phyloP scores from a whole-genome alignment of 37 sponge, comb jelly and placozoan genomes.

The Chondrosia reniformis region DNA sequence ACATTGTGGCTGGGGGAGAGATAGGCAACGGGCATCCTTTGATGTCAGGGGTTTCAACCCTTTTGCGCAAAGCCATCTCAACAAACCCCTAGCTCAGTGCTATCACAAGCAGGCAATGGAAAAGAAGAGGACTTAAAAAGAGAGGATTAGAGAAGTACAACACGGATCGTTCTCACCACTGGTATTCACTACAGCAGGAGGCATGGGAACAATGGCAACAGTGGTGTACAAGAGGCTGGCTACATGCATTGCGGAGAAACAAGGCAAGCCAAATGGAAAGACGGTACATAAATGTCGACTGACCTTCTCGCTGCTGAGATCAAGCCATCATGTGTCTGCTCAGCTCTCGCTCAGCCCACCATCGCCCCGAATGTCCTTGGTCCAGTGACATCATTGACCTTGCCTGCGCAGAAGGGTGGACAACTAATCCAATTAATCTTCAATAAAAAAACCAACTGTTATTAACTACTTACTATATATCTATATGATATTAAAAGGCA shows the following conservation, averaged over 20 bases:
- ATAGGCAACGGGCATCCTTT: background rate
- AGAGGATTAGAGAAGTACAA: background rate
- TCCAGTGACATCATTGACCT: background rate
- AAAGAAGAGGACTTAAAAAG: conserved; percentile 14
- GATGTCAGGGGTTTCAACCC: background rate
- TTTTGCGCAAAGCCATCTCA: background rate
- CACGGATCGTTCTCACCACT: conserved; percentile 12
- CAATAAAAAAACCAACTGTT: too few species aligned
- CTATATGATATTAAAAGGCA: too few species aligned
- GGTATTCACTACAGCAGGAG: conserved; percentile 12
- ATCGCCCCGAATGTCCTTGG: background rate
- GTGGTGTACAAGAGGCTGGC: conserved; percentile 16
- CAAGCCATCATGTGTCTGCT: background rate
- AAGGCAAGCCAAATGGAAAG: background rate
- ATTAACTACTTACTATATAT: too few species aligned
- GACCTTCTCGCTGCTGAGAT: background rate
- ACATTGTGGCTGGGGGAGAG: background rate
- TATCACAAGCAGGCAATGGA: background rate
- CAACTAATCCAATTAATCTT: too few species aligned
- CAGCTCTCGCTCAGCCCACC: background rate
- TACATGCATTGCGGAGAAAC: background rate
- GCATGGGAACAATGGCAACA: conserved; percentile 23
- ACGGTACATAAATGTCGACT: background rate
- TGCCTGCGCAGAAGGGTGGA: background rate
- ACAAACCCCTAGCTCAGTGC: background rate